These are phyloP conservation scores for Lordiphosa andalusiaca DNA, from an alignment of 2,888 invertebrate species.

Conservation along the genomic window DNA sequence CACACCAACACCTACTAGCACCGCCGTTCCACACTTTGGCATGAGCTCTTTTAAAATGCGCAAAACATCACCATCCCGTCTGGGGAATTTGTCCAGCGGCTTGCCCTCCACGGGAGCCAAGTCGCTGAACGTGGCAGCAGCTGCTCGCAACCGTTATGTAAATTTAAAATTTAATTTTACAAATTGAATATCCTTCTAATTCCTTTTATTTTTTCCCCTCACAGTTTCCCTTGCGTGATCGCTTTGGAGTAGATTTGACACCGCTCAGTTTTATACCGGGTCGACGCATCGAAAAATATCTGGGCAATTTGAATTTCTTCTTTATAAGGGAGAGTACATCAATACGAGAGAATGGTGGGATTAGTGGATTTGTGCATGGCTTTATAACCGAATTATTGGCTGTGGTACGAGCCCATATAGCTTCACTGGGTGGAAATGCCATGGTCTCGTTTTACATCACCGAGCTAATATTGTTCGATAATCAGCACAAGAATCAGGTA, in stretches of 20 bases:
- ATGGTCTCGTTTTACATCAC: slow-evolving; percentile 96
- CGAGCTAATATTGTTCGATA: slow-evolving; percentile 93
- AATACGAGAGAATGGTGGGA: slow-evolving; percentile 93
- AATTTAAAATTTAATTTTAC: background rate
- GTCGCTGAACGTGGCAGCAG: slow-evolving; percentile 29
- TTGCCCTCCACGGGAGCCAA: slow-evolving; percentile 38
- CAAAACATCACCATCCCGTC: slow-evolving; percentile 82
- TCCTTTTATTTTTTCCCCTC: background rate
- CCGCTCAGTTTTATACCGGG: slow-evolving; percentile 90
- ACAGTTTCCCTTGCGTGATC: slow-evolving; percentile 77
- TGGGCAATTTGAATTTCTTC: slow-evolving; percentile 95
- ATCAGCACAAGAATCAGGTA: slow-evolving; percentile 98
- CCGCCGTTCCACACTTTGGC: slow-evolving; percentile 72
- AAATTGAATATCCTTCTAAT: background rate
- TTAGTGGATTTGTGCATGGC: slow-evolving; percentile 96
- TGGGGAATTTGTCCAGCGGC: slow-evolving; percentile 55
- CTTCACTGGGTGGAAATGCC: slow-evolving; percentile 96
- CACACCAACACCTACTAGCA: slow-evolving; percentile 66
- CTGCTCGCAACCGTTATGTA: slow-evolving; percentile 56
- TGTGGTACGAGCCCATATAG: slow-evolving; percentile 95
- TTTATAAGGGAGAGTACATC: slow-evolving; percentile 97
- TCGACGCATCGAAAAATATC: slow-evolving; percentile 88
- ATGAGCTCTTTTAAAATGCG: slow-evolving; percentile 81
- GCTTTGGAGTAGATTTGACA: slow-evolving; percentile 88
- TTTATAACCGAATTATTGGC: slow-evolving; percentile 95